Percentiles rank a stretch among this genome's conserved stretches.
Evolutionary conservation across 2,888 invertebrate species (phyloP).

Genomic region (Heliconius erato): DNA sequence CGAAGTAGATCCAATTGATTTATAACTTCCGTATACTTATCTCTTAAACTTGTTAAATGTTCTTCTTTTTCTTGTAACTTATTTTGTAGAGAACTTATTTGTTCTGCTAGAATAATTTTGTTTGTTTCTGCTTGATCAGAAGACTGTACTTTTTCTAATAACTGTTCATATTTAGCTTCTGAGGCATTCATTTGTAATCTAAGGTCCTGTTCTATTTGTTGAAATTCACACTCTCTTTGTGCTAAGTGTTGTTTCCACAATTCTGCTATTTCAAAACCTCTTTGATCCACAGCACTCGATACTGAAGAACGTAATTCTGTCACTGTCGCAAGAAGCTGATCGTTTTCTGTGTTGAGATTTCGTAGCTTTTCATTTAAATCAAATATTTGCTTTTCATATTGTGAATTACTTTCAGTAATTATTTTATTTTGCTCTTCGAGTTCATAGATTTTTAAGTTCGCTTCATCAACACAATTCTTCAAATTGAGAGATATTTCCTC

Average conservation of each 20-base stretch:
- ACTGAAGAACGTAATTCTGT: slow-evolving; percentile 79
- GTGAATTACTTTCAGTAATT: slow-evolving; percentile 56
- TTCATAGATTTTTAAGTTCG: slow-evolving; percentile 72
- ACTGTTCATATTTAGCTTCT: slow-evolving; percentile 80
- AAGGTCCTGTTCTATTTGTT: slow-evolving; percentile 80
- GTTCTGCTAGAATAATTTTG: slow-evolving; percentile 74
- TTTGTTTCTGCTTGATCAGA: slow-evolving; percentile 81
- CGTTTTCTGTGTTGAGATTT: slow-evolving; percentile 77
- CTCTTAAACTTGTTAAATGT: slow-evolving; percentile 73
- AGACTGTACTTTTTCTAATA: slow-evolving; percentile 78
- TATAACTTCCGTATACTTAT: slow-evolving; percentile 75
- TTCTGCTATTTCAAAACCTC: slow-evolving; percentile 89
- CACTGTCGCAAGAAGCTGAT: slow-evolving; percentile 77
- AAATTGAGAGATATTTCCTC: slow-evolving; percentile 67
- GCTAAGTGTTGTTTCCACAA: slow-evolving; percentile 89
- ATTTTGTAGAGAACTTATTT: slow-evolving; percentile 74
- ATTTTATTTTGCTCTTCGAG: slow-evolving; percentile 63
- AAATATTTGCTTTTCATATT: slow-evolving; percentile 64
- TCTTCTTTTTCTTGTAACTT: slow-evolving; percentile 81
- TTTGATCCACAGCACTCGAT: slow-evolving; percentile 87
- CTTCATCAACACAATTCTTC: slow-evolving; percentile 68
- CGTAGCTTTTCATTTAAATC: slow-evolving; percentile 69
- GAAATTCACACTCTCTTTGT: slow-evolving; percentile 87
- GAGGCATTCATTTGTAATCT: slow-evolving; percentile 81
- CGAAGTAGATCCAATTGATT: slow-evolving; percentile 76